Conservation (phyloP, 2,113 vertebrate genomes). For the Pseudorectes ferrugineus region DNA sequence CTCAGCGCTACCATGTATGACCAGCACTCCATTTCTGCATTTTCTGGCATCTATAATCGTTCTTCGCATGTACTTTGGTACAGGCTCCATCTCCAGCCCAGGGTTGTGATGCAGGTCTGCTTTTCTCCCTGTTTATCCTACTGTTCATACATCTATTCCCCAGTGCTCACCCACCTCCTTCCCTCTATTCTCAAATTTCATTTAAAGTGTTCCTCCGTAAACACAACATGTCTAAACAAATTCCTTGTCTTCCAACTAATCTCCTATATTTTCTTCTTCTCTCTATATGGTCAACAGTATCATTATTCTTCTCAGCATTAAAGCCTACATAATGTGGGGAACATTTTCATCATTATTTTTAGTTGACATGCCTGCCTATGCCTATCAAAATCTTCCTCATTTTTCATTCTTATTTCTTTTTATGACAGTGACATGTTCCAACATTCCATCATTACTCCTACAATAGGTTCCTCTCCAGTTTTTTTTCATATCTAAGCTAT, state of each 20-base stretch:
- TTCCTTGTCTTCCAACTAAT: not conserved
- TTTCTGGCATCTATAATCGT: accelerated
- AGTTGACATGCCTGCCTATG: not conserved
- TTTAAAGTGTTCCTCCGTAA: not conserved
- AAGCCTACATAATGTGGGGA: not conserved
- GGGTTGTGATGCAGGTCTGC: not conserved
- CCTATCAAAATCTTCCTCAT: not conserved
- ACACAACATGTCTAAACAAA: not conserved
- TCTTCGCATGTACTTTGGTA: not conserved
- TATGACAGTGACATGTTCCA: not conserved
- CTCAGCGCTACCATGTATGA: accelerated
- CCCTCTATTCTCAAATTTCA: not conserved
- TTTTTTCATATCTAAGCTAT: not conserved
- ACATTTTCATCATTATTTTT: not conserved
- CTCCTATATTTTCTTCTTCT: not conserved
- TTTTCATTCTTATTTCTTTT: not conserved
- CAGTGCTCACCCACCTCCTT: not conserved
- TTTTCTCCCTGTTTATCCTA: not conserved
- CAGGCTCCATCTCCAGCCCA: not conserved
- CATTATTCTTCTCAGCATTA: not conserved
- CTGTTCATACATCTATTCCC: not conserved
- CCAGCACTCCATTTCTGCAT: not conserved
- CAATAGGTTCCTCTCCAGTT: not conserved
- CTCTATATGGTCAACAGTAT: not conserved
- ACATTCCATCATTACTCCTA: not conserved